These are phyloP conservation scores for Brachionus paranguensis DNA, from an alignment of 1,140 invertebrate genomes.

Conservation along the genomic window DNA sequence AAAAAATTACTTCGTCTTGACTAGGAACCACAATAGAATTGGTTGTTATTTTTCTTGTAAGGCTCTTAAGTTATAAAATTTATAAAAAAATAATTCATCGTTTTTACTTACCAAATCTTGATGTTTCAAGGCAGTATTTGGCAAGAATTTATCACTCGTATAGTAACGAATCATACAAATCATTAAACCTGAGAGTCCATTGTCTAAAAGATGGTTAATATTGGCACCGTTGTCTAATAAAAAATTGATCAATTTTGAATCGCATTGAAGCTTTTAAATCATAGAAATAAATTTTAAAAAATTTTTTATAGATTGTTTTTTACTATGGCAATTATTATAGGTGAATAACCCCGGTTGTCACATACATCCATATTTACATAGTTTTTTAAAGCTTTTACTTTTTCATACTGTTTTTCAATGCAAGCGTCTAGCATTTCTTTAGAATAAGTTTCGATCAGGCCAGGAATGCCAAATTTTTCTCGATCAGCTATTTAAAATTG, in stretches of 20 bases:
- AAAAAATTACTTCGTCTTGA: conserved; percentile 27
- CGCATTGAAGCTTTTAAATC: not conserved
- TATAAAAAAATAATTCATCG: not conserved
- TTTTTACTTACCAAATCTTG: not conserved
- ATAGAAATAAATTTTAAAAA: too few species aligned
- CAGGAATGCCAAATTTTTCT: not conserved
- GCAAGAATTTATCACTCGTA: conserved; percentile 48
- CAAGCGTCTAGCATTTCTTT: conserved; percentile 14
- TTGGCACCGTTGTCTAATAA: conserved; percentile 53
- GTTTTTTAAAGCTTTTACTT: conserved; percentile 19
- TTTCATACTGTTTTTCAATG: not conserved
- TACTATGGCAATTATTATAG: conserved; percentile 24
- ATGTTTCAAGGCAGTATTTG: conserved; percentile 44
- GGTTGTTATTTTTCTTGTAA: conserved; percentile 13
- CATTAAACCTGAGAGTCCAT: conserved; percentile 51
- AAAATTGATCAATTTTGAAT: conserved; percentile 45
- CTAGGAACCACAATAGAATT: not conserved
- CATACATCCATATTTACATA: conserved; percentile 31
- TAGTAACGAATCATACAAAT: conserved; percentile 52
- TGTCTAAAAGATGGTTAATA: conserved; percentile 53
- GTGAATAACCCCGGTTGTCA: conserved; percentile 21
- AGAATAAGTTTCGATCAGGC: not conserved
- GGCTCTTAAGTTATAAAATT: not conserved
- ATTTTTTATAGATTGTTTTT: too few species aligned
- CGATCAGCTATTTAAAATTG: not conserved